These are phyloP conservation scores for Halictus rubicundus DNA, from an alignment of 1,140 invertebrate species.

Conservation along the genomic window DNA sequence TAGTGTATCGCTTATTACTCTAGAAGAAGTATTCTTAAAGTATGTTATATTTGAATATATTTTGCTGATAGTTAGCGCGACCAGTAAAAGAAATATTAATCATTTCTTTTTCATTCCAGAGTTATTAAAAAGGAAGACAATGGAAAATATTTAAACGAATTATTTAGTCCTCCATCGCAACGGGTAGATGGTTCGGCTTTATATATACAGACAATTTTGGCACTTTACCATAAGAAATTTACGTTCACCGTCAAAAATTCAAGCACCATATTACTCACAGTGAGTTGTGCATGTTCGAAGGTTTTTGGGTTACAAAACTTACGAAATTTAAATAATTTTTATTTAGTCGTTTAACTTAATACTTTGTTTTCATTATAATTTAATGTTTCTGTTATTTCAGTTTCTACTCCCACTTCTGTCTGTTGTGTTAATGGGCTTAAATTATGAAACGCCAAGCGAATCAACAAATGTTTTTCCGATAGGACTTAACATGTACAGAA, in stretches of 20 bases:
- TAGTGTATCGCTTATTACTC: conserved; percentile 89
- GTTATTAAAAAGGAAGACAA: conserved; percentile 72
- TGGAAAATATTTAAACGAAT: conserved; percentile 62
- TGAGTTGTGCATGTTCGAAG: conserved; percentile 52
- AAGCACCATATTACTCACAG: conserved; percentile 60
- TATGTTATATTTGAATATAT: conserved; percentile 72
- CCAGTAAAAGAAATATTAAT: conserved; percentile 3
- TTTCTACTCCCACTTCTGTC: conserved; percentile 69
- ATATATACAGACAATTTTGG: conserved; percentile 65
- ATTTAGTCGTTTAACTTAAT: too few species aligned
- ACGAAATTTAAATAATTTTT: not conserved
- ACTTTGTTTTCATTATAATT: too few species aligned
- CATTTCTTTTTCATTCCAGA: conserved; percentile 51
- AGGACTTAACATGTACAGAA: conserved; percentile 65
- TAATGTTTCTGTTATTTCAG: conserved; percentile 48
- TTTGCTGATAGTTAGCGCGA: not conserved
- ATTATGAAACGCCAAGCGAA: conserved; percentile 64
- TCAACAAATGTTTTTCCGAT: conserved; percentile 60
- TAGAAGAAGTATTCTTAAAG: conserved; percentile 94
- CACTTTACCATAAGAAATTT: conserved; percentile 72
- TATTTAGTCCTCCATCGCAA: conserved; percentile 50
- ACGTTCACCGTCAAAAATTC: conserved; percentile 72
- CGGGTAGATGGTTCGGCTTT: conserved; percentile 68
- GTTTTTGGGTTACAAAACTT: not conserved
- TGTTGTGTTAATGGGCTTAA: conserved; percentile 68